Evolutionary conservation across 2,113 vertebrate species (phyloP), one percentile per base, ranked within the genome.

Genomic region (Anhinga rufa): DNA sequence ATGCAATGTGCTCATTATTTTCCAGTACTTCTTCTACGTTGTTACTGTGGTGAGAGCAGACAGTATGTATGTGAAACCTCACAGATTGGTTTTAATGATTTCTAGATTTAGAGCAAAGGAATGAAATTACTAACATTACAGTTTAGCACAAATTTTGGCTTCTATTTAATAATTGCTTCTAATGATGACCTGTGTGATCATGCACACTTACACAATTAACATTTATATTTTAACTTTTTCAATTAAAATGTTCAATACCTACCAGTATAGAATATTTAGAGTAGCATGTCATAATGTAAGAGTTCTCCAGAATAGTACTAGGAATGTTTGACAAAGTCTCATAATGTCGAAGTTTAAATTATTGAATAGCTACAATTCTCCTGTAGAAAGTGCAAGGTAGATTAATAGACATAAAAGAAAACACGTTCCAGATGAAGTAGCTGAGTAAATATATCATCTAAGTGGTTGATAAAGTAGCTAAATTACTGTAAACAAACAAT

Each of bases 401-500:
- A 94, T 96, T 85, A 93, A 89, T 44, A 88, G 90, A 84, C 34
- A 64, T 76, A 91, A 88, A 93, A 92, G 51, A 69, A 88, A 82
- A 18, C 49, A 36, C 32, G 40, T 87, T 94, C 52, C 74, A 91
- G 70, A 91, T 78, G 83, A 93, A 96, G 62, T 69, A 85, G 31
- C 22, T 86, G 81, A 58, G 78, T 89, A 92, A 97, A 95, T 93
- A 68, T 32, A 79, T 93, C 52, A 82, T 77, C 66, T 66, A 72
- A 85, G 82, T 80, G 70, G 49, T 61, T 95, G 92, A 77, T 82
- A 82, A 85, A 85, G 54, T 55, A 80, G 74, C 81, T 86, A 79
- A 92, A 91, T 96, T 92, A 40, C 70, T 76, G 65, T 91, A 95
- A 97, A 89, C 52, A 97, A 82, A 65, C 54, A 79, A 77, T 94